phyloP scores from a whole-genome alignment of 1,140 invertebrate genomes.

The Macrobrachium nipponense region DNA sequence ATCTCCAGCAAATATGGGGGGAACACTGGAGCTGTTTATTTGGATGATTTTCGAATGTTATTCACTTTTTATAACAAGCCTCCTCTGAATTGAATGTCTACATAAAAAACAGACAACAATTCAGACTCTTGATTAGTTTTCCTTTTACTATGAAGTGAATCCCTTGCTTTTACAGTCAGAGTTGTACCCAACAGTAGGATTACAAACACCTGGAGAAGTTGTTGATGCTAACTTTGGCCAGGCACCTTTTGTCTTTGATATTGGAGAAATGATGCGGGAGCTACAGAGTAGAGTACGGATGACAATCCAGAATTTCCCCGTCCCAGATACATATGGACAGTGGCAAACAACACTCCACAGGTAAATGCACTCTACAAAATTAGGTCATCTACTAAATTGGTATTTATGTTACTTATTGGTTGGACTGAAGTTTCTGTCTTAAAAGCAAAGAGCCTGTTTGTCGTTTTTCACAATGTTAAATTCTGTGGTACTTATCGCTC shows the following conservation, averaged over 20 bases:
- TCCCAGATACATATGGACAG: constrained; percentile 87
- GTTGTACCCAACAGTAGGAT: constrained; percentile 97
- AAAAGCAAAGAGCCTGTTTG: not conserved
- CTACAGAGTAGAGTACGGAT: constrained; percentile 82
- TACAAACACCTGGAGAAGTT: constrained; percentile 97
- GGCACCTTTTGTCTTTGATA: constrained; percentile 96
- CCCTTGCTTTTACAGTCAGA: constrained; percentile 79
- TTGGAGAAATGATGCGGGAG: constrained; percentile 96
- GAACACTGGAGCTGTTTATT: too few species aligned
- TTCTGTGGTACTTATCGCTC: not conserved
- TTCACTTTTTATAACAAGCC: too few species aligned
- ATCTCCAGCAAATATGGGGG: too few species aligned
- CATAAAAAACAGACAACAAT: too few species aligned
- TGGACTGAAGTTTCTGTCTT: too few species aligned
- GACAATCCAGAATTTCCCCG: constrained; percentile 88
- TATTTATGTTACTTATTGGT: constrained; percentile 25
- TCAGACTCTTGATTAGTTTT: too few species aligned
- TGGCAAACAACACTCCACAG: constrained; percentile 92
- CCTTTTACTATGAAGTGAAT: not conserved
- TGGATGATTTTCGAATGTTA: too few species aligned
- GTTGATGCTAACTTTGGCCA: constrained; percentile 99
- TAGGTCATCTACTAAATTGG: too few species aligned
- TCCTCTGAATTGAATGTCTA: too few species aligned
- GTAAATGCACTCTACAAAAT: constrained; percentile 72
- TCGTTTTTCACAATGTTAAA: constrained; percentile 18